Evolutionary conservation across 2,888 invertebrate species (phyloP).

Genomic region (Galerucella pusilla): DNA sequence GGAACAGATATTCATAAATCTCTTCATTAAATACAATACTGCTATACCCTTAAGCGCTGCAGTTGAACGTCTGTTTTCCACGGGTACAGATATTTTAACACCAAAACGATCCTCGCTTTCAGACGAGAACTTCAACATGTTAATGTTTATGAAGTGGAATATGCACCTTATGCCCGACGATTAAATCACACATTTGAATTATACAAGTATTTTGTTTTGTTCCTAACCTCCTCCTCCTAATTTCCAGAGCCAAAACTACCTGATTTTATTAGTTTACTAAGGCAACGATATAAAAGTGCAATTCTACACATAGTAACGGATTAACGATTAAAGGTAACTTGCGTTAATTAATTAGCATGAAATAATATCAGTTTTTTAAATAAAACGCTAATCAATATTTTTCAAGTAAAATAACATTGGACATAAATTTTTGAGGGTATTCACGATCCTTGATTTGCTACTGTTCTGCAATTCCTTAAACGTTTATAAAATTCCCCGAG

Average conservation of each 20-base stretch:
- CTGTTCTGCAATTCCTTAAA: too few species aligned
- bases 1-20: conserved; percentile 16
- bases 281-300: neutral
- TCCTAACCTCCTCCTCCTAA: too few species aligned
- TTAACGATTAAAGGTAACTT: conserved; percentile 1
- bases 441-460: too few species aligned
- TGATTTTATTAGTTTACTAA: too few species aligned
- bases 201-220: too few species aligned
- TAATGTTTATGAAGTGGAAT: conserved; percentile 24
- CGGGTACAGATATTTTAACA: conserved; percentile 9
- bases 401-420: too few species aligned
- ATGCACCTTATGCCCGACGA: neutral
- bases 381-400: too few species aligned
- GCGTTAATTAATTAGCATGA: conserved; percentile 8
- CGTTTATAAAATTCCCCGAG: too few species aligned
- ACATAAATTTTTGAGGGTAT: too few species aligned
- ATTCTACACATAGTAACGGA: too few species aligned
- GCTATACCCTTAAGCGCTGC: conserved; percentile 22
- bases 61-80: neutral
- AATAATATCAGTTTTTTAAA: too few species aligned
- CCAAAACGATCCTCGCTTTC: conserved; percentile 14
- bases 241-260: too few species aligned
- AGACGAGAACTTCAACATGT: conserved; percentile 26
- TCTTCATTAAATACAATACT: conserved; percentile 20
- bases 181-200: conserved; percentile 1